These are phyloP conservation scores for Diorhabda elongata DNA, from an alignment of 1,140 invertebrate species.

Conservation along the genomic window DNA sequence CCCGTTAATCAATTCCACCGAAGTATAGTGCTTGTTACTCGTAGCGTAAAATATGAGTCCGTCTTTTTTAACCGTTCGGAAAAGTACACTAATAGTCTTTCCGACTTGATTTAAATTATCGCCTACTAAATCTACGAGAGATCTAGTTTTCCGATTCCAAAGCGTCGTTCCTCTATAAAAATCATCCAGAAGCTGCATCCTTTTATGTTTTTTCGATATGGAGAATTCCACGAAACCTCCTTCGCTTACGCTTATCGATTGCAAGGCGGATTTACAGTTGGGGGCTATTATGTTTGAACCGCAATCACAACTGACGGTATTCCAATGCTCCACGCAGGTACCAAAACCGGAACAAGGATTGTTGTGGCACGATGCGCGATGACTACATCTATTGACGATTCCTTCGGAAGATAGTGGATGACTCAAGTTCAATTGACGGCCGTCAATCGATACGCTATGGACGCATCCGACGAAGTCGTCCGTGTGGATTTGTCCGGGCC, in stretches of 20 bases:
- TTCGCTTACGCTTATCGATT: slow-evolving; percentile 72
- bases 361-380: slow-evolving; percentile 57
- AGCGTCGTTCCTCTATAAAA: slow-evolving; percentile 68
- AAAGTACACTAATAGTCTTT: slow-evolving; percentile 75
- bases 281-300: slow-evolving; percentile 66
- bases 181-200: slow-evolving; percentile 78
- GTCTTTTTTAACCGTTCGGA: slow-evolving; percentile 70
- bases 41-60: slow-evolving; percentile 79
- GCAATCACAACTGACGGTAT: slow-evolving; percentile 65
- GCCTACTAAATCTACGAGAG: slow-evolving; percentile 36
- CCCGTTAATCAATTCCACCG: slow-evolving; percentile 69
- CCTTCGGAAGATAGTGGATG: slow-evolving; percentile 67
- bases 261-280: slow-evolving; percentile 72
- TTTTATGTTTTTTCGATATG: slow-evolving; percentile 76
- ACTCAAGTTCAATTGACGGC: slow-evolving; percentile 72
- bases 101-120: slow-evolving; percentile 47
- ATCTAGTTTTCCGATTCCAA: slow-evolving; percentile 52
- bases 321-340: slow-evolving; percentile 81
- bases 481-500: slow-evolving; percentile 81
- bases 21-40: slow-evolving; percentile 83
- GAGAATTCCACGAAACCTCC: slow-evolving; percentile 75
- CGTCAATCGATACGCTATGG: slow-evolving; percentile 84
- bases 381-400: slow-evolving; percentile 70
- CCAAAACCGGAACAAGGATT: slow-evolving; percentile 63
- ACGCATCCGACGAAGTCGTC: slow-evolving; percentile 92